Evolutionary conservation across 2,113 vertebrate genomes (phyloP).

Genomic region (Lathamus discolor): DNA sequence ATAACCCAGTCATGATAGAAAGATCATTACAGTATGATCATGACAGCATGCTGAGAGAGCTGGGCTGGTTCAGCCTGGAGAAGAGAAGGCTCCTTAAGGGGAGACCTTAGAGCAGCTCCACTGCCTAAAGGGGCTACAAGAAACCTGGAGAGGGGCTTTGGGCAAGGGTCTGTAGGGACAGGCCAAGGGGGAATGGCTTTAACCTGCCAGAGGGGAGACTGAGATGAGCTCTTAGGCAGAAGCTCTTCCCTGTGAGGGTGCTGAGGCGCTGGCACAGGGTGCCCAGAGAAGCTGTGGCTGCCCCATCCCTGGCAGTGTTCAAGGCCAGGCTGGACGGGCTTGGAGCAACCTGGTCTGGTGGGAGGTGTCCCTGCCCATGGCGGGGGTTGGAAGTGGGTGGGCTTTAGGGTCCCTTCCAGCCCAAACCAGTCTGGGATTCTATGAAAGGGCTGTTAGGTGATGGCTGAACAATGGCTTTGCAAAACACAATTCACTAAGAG

Average conservation of each 20-base stretch:
- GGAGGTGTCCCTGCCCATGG: background rate
- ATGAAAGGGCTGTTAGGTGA: background rate
- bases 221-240: too few relatives aligned
- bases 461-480: background rate
- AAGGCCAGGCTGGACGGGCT: background rate
- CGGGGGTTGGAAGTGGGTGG: background rate
- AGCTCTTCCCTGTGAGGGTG: too few relatives aligned
- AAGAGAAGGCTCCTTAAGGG: background rate
- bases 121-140: background rate
- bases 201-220: too few relatives aligned
- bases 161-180: too few relatives aligned
- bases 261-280: too few relatives aligned
- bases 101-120: background rate
- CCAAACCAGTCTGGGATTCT: background rate
- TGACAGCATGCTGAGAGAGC: background rate
- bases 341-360: background rate
- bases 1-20: accelerated
- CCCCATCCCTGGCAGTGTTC: background rate
- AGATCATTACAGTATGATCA: background rate
- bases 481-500: background rate
- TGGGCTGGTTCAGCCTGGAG: background rate
- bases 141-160: background rate
- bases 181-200: too few relatives aligned
- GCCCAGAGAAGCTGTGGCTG: too few relatives aligned
- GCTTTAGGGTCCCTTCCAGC: background rate